These are phyloP conservation scores for Cantharis rustica DNA, from an alignment of 2,888 invertebrate genomes.

Conservation along the genomic window DNA sequence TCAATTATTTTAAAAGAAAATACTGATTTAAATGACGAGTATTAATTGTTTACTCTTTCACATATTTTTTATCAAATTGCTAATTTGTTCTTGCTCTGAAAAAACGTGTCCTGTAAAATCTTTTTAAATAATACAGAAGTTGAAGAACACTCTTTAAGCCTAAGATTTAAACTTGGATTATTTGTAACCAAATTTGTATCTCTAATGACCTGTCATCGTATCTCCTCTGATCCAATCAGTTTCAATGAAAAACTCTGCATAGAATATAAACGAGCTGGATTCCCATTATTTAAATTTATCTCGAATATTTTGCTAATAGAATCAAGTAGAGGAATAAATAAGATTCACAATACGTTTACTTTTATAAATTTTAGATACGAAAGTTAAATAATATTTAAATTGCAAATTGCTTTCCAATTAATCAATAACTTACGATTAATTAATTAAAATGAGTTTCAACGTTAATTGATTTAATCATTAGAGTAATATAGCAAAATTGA, in stretches of 20 bases:
- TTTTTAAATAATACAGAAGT: slow-evolving; percentile 24
- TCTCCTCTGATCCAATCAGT: slow-evolving; percentile 38
- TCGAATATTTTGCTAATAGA: slow-evolving; percentile 35
- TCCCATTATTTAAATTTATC: slow-evolving; percentile 39
- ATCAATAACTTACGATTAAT: slow-evolving; percentile 33
- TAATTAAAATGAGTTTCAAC: slow-evolving; percentile 4
- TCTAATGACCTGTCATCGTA: slow-evolving; percentile 39
- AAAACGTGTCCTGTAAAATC: not conserved
- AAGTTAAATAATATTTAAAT: slow-evolving; percentile 33
- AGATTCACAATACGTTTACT: slow-evolving; percentile 32
- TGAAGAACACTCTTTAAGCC: slow-evolving; percentile 19
- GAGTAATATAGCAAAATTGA: not conserved
- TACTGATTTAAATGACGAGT: not conserved
- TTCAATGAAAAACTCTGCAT: slow-evolving; percentile 39
- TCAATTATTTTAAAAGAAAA: not conserved
- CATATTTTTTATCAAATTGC: not conserved
- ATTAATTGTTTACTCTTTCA: not conserved
- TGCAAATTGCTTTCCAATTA: slow-evolving; percentile 31
- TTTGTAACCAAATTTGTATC: slow-evolving; percentile 35
- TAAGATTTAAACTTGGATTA: slow-evolving; percentile 34
- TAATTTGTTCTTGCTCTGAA: not conserved
- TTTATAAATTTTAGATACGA: slow-evolving; percentile 19
- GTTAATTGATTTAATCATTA: not conserved
- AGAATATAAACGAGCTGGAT: slow-evolving; percentile 38
- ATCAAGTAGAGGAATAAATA: slow-evolving; percentile 37